Conservation (phyloP, 2,888 invertebrate genomes). For the Sinelater perroti region DNA sequence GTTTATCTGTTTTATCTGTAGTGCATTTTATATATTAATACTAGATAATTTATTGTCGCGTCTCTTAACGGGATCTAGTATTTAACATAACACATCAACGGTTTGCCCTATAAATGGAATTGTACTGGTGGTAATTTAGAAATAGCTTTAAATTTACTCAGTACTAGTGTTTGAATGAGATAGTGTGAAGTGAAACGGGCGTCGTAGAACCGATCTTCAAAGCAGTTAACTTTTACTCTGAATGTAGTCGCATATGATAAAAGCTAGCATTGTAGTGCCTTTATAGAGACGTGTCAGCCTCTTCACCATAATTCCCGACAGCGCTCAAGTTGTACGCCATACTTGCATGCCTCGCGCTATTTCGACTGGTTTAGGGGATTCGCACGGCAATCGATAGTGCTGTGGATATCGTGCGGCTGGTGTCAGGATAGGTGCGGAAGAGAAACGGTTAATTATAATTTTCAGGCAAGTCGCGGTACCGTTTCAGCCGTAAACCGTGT, state of each 20-base stretch:
- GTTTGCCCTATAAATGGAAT: too few relatives aligned
- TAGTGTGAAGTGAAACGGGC: background rate
- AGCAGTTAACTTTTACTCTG: constrained; percentile 13
- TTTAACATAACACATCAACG: too few relatives aligned
- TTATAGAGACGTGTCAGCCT: constrained; percentile 24
- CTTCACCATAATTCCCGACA: constrained; percentile 22
- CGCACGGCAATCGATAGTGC: constrained; percentile 20
- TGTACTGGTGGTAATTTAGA: too few relatives aligned
- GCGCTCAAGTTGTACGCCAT: constrained; percentile 13
- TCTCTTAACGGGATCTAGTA: too few relatives aligned
- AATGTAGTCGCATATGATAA: constrained; percentile 7
- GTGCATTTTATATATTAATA: too few relatives aligned
- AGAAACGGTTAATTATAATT: constrained; percentile 47
- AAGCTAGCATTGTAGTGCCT: constrained; percentile 12
- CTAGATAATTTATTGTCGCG: too few relatives aligned
- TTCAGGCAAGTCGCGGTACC: constrained; percentile 41
- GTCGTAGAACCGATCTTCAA: constrained; percentile 12
- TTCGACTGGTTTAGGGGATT: constrained; percentile 12
- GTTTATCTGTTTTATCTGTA: too few relatives aligned
- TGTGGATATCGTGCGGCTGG: constrained; percentile 20
- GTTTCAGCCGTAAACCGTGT: constrained; percentile 36
- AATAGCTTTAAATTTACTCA: too few relatives aligned
- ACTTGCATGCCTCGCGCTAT: constrained; percentile 19
- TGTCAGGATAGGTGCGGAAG: constrained; percentile 30
- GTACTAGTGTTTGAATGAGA: background rate